Percentiles rank a stretch among this genome's conserved stretches.
These are phyloP conservation scores for Bedellia somnulentella DNA, from an alignment of 2,888 invertebrate genomes.

Conservation along the genomic window DNA sequence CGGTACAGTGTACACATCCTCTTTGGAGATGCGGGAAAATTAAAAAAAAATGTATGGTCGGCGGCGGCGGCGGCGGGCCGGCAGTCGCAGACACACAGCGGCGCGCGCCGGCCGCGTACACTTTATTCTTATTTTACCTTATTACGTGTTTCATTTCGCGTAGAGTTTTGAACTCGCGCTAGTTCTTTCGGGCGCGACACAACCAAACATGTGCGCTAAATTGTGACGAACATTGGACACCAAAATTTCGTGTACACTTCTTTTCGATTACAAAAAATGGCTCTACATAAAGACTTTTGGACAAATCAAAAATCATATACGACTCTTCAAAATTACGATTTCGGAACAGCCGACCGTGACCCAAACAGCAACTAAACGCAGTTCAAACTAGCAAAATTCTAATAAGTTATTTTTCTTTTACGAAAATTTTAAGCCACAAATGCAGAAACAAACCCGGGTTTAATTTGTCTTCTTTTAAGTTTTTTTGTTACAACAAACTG, in stretches of 20 bases:
- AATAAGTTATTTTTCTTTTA: not conserved
- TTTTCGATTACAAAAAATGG: slow-evolving; percentile 4
- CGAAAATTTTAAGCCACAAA: slow-evolving; percentile 5
- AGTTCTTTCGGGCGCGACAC: slow-evolving; percentile 32
- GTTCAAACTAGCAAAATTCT: slow-evolving; percentile 42
- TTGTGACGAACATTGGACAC: slow-evolving; percentile 48
- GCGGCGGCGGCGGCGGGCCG: slow-evolving; percentile 43
- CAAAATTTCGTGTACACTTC: slow-evolving; percentile 9
- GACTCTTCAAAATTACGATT: slow-evolving; percentile 7
- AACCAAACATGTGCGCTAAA: slow-evolving; percentile 30
- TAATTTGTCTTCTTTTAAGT: slow-evolving; percentile 31
- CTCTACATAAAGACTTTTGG: slow-evolving; percentile 15
- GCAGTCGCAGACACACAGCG: slow-evolving; percentile 45
- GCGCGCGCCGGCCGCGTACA: slow-evolving; percentile 50
- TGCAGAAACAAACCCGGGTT: slow-evolving; percentile 19
- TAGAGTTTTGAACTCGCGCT: slow-evolving; percentile 52
- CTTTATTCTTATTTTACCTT: slow-evolving; percentile 43
- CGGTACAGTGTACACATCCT: not conserved
- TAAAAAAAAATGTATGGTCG: slow-evolving; percentile 21
- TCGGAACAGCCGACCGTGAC: slow-evolving; percentile 7
- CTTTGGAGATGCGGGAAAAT: slow-evolving; percentile 3
- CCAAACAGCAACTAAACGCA: slow-evolving; percentile 44
- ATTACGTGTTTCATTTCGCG: slow-evolving; percentile 60
- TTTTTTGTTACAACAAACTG: slow-evolving; percentile 26
- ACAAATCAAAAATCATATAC: slow-evolving; percentile 18